These are phyloP conservation scores for Prionace glauca DNA, from an alignment of 2,797 vertebrate species.

Conservation along the genomic window DNA sequence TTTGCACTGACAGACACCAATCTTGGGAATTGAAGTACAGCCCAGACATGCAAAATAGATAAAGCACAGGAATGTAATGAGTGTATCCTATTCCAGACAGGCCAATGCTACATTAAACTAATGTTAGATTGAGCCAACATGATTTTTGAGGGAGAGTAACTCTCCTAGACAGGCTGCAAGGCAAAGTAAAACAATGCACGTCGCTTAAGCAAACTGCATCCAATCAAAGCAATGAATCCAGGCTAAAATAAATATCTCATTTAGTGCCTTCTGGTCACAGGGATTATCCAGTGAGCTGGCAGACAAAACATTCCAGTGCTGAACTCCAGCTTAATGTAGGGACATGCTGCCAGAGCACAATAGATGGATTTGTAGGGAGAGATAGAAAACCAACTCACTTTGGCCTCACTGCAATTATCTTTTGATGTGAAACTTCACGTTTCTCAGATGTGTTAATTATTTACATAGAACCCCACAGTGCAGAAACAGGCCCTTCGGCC, in stretches of 20 bases:
- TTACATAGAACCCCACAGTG: too few species aligned
- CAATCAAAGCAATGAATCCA: background rate
- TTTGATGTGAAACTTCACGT: background rate
- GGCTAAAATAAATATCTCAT: background rate
- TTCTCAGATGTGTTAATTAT: background rate
- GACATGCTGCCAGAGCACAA: background rate
- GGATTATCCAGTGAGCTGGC: background rate
- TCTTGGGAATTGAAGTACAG: background rate
- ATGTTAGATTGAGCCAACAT: background rate
- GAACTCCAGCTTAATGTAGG: background rate
- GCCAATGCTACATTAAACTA: background rate
- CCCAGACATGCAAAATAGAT: background rate
- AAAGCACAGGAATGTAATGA: background rate
- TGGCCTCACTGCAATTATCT: background rate
- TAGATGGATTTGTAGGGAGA: background rate
- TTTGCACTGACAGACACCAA: background rate
- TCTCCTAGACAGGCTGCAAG: background rate
- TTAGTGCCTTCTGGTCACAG: background rate
- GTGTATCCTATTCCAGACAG: too few species aligned
- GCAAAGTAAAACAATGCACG: background rate
- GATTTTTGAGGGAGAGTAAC: background rate
- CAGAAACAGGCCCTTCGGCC: too few species aligned
- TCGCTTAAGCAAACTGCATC: background rate
- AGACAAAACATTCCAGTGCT: background rate
- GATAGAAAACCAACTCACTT: background rate